phyloP scores from a whole-genome alignment of 1,140 invertebrate genomes.

The Hormaphis cornu region DNA sequence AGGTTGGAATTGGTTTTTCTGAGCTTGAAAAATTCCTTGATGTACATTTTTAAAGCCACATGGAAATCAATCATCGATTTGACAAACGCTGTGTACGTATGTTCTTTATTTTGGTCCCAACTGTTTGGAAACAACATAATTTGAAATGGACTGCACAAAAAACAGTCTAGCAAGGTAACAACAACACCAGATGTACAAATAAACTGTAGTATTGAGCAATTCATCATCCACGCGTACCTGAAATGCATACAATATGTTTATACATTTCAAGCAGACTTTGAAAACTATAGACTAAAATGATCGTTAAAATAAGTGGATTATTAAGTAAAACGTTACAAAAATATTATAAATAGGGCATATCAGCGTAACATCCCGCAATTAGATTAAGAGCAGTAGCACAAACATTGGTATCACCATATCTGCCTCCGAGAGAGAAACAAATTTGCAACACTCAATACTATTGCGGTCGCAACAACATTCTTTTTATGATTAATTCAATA shows the following conservation, averaged over 20 bases:
- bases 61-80: not conserved
- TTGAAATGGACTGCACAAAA: not conserved
- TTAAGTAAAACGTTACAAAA: too few species aligned
- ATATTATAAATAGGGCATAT: too few species aligned
- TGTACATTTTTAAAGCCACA: not conserved
- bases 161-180: not conserved
- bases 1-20: not conserved
- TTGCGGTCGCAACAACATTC: too few species aligned
- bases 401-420: not conserved
- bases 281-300: not conserved
- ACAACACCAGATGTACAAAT: not conserved
- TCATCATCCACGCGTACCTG: conserved; percentile 7
- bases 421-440: not conserved
- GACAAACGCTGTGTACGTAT: not conserved
- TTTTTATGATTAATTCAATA: too few species aligned
- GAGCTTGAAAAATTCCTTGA: not conserved
- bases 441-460: not conserved
- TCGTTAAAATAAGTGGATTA: too few species aligned
- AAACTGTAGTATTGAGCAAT: not conserved
- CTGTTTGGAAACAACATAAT: not conserved
- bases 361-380: too few species aligned
- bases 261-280: not conserved
- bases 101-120: conserved; percentile 4
- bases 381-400: too few species aligned
- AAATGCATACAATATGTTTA: not conserved